phyloP scores from a whole-genome alignment of 2,888 invertebrate genomes.

The Pachymerium ferrugineum region DNA sequence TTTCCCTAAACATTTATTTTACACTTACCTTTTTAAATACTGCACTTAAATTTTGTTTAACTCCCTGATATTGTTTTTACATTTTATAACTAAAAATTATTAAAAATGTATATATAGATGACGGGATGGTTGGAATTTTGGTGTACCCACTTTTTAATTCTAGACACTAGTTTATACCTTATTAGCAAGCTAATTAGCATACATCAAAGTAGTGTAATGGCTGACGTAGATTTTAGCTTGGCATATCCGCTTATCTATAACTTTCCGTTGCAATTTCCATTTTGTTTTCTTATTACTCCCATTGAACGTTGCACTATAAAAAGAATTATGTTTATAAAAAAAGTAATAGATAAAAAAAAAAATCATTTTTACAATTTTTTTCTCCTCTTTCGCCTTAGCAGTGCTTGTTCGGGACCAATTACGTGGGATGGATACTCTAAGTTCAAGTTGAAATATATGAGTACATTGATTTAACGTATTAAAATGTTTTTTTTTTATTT shows the following conservation, averaged over 20 bases:
- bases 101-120: no score
- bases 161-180: no score
- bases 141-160: background rate
- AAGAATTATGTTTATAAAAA: no score
- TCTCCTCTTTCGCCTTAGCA: constrained; percentile 15
- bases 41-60: background rate
- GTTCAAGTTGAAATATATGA: constrained; percentile 3
- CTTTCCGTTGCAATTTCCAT: background rate
- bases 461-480: background rate
- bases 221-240: background rate
- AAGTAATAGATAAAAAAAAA: no score
- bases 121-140: constrained; percentile 17
- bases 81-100: no score
- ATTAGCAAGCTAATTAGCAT: no score
- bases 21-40: no score
- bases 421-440: constrained; percentile 19
- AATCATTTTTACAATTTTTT: background rate
- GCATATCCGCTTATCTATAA: background rate
- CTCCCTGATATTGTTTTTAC: no score
- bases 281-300: background rate
- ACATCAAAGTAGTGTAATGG: no score
- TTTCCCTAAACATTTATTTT: no score
- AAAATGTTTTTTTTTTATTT: background rate
- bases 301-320: background rate
- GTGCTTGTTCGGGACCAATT: constrained; percentile 21